Evolutionary conservation across 2,888 invertebrate species (phyloP), one percentile per base, ranked within the genome.

Genomic region (Nowickia ferox): DNA sequence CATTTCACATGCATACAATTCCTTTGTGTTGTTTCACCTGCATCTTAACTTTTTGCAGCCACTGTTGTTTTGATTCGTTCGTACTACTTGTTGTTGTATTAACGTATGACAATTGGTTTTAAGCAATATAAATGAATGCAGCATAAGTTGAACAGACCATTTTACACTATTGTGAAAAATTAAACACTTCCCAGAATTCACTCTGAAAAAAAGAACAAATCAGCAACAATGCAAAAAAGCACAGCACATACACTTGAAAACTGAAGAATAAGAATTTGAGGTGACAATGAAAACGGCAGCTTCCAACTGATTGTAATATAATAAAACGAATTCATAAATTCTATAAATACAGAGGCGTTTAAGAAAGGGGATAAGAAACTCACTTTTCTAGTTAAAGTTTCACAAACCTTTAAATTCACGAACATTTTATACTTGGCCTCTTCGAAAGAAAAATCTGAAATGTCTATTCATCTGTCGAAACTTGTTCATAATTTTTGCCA

Each of bases 131-230:
- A 83, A 86, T 86, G 86, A 83, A 77, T 79, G 65, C 44, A 63
- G 46, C 71, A 75, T 71, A 71, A 55, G 22, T 57, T 51, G 44
- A 77, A 63, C 55, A 63, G 63, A 72, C 77, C 38, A 46, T 63
- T 61, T 38, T 51, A 71, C 22, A 78, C 77, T 83, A 83, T 86
- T 86, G 86, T 76, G 66, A 66, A 83, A 83, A 72, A 76, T 83
- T 79, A 83, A 86, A 83, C 83, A 72, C 83, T 86, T 86, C 86
- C 86, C 83, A 65, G 86, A 86, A 86, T 83, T 55, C 63, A 74
- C 59, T 44, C 53, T 44, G 19, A 42, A 66, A 66, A 79, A 44
- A 51, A 15, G n/a, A 57, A 46, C 38, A 65, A 63, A 78, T 72
- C 55, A 53, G 63, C 11, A 87, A 80, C 57, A 76, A 44, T 48